Evolutionary conservation across 2,113 vertebrate genomes (phyloP), one percentile per base, ranked within the genome.

Genomic region (Oreochromis aureus): DNA sequence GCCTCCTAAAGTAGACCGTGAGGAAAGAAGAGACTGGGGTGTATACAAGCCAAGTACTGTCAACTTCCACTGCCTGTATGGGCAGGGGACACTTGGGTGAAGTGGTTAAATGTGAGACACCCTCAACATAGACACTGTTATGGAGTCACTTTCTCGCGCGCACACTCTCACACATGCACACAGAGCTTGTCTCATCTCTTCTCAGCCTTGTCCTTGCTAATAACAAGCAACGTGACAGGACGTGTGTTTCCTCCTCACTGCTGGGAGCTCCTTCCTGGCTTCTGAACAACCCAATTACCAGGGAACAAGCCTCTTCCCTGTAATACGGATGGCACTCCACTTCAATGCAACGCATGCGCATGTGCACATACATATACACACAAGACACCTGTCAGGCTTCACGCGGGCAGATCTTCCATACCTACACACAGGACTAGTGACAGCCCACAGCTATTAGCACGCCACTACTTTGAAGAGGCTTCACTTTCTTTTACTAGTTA

Each of bases 251-350:
- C 93, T 94, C 92, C 93, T 92, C 94, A 91, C 93, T 95, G 94
- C 95, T 94, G 93, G 95, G 95, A 96, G 93, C 94, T 94, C 88
- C 93, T 95, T 93, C 93, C 93, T 94, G 92, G 92, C 93, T 94
- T 94, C 95, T 92, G 94, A 96, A 96, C 95, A 96, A 95, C 90
- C 96, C 96, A 96, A 96, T 96, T 96, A 96, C 94, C 92, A 94
- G 91, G 89, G 94, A 96, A 96, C 96, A 96, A 95, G 96, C 93
- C 89, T 91, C 90, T 92, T 94, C 92, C 91, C 94, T 95, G 94
- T 96, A 95, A 95, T 95, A 95, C 82, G 94, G 94, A 95, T 94
- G 93, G 93, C 91, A 95, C 89, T 93, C 84, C 78, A 85, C 94
- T 94, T 93, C 90, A 79, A 80, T 83, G 89, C 79, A 11, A 87